Base-by-base conservation (phyloP, 2,797 vertebrate species). In the Betta splendens region DNA sequence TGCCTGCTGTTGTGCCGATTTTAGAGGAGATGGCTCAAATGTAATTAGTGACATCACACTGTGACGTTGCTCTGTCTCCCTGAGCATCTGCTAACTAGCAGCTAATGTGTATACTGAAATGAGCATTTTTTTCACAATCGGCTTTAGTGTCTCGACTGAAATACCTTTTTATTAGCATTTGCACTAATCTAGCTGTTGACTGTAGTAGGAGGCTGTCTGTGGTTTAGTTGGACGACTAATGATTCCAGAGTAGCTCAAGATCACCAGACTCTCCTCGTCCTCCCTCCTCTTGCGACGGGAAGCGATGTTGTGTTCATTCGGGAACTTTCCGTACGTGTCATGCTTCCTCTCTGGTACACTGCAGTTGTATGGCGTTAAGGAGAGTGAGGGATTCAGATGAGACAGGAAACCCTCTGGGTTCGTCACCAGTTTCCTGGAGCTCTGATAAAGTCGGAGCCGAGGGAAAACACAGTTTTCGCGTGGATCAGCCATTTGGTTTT, bases 241-340 rank as follows among this genome's bases (percentile, higher is more conserved):
- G 38, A n/a, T 15, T 72, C 52, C 68, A 23, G 50, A 52, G 40
- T 57, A 59, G 66, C 69, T 58, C 20, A 1, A 35, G 26, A 51
- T 83, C 80, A 83, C 48, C 37, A 81, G 79, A 69, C 66, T 36
- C 16, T 54, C 64, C 21, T 17, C 16, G 29, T 16, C 3, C 0
- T 3, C 32, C 46, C 8, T 26, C 9, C 35, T 25, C 21, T 15
- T 20, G 32, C 35, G n/a, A 65, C 59, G 42, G 79, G 80, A 86
- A 83, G 59, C 64, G 0, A 60, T 6, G 67, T 64, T 52, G 39
- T 67, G 75, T 80, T 81, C 20, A 5, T 42, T 54, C 52, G 37
- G 77, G 76, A 88, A 86, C 80, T 85, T 87, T 90, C 87, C 81
- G 33, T 81, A 40, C 38, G 51, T 81, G 85, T 84, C 84, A 84